Percentiles rank a stretch among this genome's conserved stretches.
Conservation (phyloP, 2,888 invertebrate species). For the Empis livida region DNA sequence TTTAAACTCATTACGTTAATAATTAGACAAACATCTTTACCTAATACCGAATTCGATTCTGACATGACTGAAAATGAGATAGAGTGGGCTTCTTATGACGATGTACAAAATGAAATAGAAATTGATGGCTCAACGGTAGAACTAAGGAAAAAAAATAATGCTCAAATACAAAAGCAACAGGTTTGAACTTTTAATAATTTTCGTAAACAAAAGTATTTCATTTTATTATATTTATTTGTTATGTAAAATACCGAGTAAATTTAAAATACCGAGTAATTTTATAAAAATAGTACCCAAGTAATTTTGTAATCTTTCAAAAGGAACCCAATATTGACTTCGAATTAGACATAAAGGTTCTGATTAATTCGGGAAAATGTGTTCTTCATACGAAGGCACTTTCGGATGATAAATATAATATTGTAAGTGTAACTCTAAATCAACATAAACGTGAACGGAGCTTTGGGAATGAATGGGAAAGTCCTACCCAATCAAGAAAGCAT, state of each 20-base stretch:
- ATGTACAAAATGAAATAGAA: constrained; percentile 39
- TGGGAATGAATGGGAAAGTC: constrained; percentile 40
- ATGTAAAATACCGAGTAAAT: no score
- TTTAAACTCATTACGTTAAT: background rate
- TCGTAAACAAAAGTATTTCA: background rate
- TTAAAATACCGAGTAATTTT: no score
- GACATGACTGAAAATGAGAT: constrained; percentile 42
- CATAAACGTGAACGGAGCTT: constrained; percentile 33
- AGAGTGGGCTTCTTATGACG: constrained; percentile 27
- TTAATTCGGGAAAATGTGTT: constrained; percentile 94
- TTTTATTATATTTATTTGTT: background rate
- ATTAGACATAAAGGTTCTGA: constrained; percentile 88
- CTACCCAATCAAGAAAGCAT: constrained; percentile 34
- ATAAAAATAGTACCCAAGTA: no score
- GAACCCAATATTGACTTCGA: constrained; percentile 94
- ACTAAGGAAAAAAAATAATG: constrained; percentile 42
- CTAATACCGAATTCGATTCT: constrained; percentile 59
- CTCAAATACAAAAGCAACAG: constrained; percentile 30
- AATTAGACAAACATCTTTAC: constrained; percentile 59
- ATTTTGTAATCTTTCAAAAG: constrained; percentile 37
- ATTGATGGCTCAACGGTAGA: constrained; percentile 52
- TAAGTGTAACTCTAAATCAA: constrained; percentile 22
- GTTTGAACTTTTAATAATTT: constrained; percentile 4
- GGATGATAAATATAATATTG: constrained; percentile 49
- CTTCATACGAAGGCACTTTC: constrained; percentile 76